Evolutionary conservation across 2,113 vertebrate species (phyloP).

Genomic region (Phalacrocorax pelagicus): DNA sequence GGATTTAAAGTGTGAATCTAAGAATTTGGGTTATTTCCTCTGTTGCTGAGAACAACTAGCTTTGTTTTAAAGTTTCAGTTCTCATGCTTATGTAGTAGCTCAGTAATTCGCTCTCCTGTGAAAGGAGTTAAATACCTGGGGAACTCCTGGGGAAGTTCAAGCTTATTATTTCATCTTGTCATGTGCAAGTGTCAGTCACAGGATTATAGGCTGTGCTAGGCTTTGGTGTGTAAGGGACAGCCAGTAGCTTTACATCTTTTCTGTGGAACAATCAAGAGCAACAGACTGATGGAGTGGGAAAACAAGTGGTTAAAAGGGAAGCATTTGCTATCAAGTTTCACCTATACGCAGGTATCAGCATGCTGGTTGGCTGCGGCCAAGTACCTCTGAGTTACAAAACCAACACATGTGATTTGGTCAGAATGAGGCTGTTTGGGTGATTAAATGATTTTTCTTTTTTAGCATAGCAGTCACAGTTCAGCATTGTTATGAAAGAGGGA

Average conservation of each 20-base stretch:
- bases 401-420: background rate
- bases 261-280: background rate
- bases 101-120: background rate
- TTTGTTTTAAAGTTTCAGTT: background rate
- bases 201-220: background rate
- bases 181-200: background rate
- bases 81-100: background rate
- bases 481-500: background rate
- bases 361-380: background rate
- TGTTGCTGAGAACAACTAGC: background rate
- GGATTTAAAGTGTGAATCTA: background rate
- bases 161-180: background rate
- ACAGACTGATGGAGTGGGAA: background rate
- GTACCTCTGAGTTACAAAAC: background rate
- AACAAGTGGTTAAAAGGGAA: background rate
- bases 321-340: background rate
- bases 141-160: background rate
- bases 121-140: background rate
- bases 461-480: background rate
- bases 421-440: background rate
- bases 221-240: background rate
- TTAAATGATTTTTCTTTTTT: background rate
- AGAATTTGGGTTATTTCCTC: background rate
- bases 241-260: background rate
- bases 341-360: background rate